Conservation (phyloP, 2,797 vertebrate species). For the Decapterus maruadsi region DNA sequence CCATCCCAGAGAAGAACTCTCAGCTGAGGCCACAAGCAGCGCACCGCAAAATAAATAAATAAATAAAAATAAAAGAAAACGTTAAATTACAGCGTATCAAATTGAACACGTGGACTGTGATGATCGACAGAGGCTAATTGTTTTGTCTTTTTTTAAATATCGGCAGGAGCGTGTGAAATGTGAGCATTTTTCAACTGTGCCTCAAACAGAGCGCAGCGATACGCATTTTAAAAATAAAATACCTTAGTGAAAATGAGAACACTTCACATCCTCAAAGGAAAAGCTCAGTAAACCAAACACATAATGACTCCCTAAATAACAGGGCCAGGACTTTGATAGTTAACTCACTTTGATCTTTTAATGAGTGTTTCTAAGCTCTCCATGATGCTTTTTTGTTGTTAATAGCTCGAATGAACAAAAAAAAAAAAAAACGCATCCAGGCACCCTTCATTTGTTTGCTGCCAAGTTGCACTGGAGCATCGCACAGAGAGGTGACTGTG, state of each 20-base stretch:
- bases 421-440: slow-evolving; percentile 11
- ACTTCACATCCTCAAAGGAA: slow-evolving; percentile 52
- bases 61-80: slow-evolving; percentile 9
- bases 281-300: slow-evolving; percentile 43
- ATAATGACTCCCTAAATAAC: slow-evolving; percentile 65
- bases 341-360: slow-evolving; percentile 83
- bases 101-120: background rate
- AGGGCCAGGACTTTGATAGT: slow-evolving; percentile 73
- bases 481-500: background rate
- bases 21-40: slow-evolving; percentile 40
- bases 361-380: slow-evolving; percentile 70
- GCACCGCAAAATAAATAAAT: background rate
- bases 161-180: slow-evolving; percentile 10
- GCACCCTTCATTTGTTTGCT: slow-evolving; percentile 38
- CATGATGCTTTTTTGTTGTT: slow-evolving; percentile 38
- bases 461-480: slow-evolving; percentile 30
- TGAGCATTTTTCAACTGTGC: background rate
- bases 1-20: slow-evolving; percentile 26
- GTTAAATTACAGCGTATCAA: slow-evolving; percentile 8
- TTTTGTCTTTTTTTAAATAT: no score
- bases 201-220: slow-evolving; percentile 29
- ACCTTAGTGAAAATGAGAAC: slow-evolving; percentile 26
- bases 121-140: background rate
- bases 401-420: slow-evolving; percentile 45
- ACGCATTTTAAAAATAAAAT: slow-evolving; percentile 41